These are phyloP conservation scores for Baccha elongata DNA, from an alignment of 2,888 invertebrate species.

Conservation along the genomic window DNA sequence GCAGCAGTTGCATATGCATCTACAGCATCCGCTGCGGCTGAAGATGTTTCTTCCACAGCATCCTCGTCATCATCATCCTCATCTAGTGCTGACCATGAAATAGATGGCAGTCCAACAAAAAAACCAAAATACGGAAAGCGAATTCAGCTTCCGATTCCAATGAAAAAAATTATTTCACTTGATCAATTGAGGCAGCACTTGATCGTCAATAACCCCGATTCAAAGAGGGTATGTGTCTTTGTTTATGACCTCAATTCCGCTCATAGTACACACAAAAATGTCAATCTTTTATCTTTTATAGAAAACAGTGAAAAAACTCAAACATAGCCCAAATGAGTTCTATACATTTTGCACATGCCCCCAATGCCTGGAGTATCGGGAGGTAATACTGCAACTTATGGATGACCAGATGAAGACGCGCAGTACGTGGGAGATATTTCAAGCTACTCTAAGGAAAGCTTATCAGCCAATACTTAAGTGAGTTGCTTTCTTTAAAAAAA, in stretches of 20 bases:
- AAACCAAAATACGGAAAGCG: constrained; percentile 67
- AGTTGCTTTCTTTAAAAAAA: constrained; percentile 47
- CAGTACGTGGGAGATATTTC: constrained; percentile 80
- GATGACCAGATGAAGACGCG: constrained; percentile 81
- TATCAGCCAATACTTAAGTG: constrained; percentile 81
- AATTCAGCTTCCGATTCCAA: constrained; percentile 77
- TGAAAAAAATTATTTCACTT: constrained; percentile 80
- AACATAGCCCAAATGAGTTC: constrained; percentile 80
- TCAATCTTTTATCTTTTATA: constrained; percentile 11
- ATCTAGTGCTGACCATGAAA: constrained; percentile 42
- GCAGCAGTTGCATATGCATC: constrained; percentile 40
- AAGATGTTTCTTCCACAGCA: constrained; percentile 44
- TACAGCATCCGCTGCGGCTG: constrained; percentile 16
- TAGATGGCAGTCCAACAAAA: constrained; percentile 33
- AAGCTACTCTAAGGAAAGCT: constrained; percentile 79
- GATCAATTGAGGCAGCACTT: constrained; percentile 79
- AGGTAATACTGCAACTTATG: constrained; percentile 80
- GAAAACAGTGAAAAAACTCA: constrained; percentile 74
- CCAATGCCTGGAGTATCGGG: constrained; percentile 81
- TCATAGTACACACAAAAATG: neutral
- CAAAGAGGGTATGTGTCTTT: constrained; percentile 72
- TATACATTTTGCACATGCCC: constrained; percentile 81
- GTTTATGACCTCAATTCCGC: constrained; percentile 12
- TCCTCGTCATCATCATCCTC: constrained; percentile 45
- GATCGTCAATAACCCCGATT: constrained; percentile 78